Evolutionary conservation across 2,797 vertebrate species (phyloP).

Genomic region (Orientallactaga sibirica): DNA sequence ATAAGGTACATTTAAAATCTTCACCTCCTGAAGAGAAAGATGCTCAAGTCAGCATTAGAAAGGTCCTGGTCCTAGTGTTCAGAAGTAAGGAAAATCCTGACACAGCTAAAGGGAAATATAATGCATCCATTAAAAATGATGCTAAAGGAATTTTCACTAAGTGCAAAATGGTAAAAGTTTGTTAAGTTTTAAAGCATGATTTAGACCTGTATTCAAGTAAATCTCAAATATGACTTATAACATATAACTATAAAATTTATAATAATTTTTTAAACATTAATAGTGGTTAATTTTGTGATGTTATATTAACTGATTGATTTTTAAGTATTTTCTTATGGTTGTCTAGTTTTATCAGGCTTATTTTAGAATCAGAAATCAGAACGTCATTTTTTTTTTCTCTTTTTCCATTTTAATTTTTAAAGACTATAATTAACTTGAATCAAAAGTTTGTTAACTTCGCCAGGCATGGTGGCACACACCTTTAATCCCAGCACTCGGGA

Average conservation of each 20-base stretch:
- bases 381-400: not conserved
- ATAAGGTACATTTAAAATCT: not conserved
- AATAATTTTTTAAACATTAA: not conserved
- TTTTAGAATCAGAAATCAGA: not conserved
- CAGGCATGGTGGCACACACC: too few relatives aligned
- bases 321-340: conserved; percentile 21
- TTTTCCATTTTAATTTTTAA: conserved; percentile 31
- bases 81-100: not conserved
- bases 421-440: not conserved
- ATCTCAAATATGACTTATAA: not conserved
- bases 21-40: not conserved
- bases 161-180: not conserved
- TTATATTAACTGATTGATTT: not conserved
- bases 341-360: conserved; percentile 27
- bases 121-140: not conserved
- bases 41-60: not conserved
- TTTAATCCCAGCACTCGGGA: too few relatives aligned
- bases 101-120: not conserved
- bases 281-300: not conserved
- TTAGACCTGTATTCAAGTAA: not conserved
- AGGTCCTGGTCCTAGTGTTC: not conserved
- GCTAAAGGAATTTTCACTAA: not conserved
- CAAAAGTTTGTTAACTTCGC: not conserved
- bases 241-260: not conserved
- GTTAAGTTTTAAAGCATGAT: conserved; percentile 18